Base-by-base conservation (phyloP, 2,797 vertebrate species). In the Hypotaenidia okinawae region DNA sequence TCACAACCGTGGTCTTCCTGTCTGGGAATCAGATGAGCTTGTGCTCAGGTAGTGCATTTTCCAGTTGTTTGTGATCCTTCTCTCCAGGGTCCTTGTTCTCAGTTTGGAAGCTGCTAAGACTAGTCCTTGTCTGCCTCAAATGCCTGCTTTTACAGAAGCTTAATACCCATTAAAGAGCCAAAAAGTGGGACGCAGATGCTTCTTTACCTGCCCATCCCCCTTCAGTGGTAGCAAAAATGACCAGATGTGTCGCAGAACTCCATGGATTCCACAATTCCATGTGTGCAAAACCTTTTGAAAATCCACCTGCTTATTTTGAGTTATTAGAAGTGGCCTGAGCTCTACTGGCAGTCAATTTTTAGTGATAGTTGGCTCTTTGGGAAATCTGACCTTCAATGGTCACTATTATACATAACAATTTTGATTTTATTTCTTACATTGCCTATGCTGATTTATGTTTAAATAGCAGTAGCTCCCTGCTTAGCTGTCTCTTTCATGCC, bases 391-490 rank as follows among this genome's bases (percentile, higher is more conserved):
- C 62, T 84, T 91, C 78, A 69, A n/a, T 25, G 47, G 62, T 80
- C 47, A 69, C 83, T 90, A 3, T 68, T 72, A 62, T 5, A 76
- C 37, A 22, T 76, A 59, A 52, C 23, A 51, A 57, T 79, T 84
- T 72, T 84, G 1, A 94, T 90, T 94, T 94, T 78, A 81, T 69
- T 76, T 94, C 59, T 94, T 90, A 72, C 90, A 91, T 94, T 13
- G n/a, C 32, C 73, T 90, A 28, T 94, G 77, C 63, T 94, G 90
- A 94, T 94, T 90, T 91, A 90, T 88, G 69, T 89, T 69, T 94
- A 96, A 88, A 75, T 78, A 94, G 76, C 69, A 75, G 47, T 66
- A 83, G 66, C 83, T 93, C 66, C 69, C 85, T 91, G 83, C 51
- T 35, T 94, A 69, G 80, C 79, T 90, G 32, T 72, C 25, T 94